Conservation (phyloP, 2,113 vertebrate genomes). For the Caretta caretta region DNA sequence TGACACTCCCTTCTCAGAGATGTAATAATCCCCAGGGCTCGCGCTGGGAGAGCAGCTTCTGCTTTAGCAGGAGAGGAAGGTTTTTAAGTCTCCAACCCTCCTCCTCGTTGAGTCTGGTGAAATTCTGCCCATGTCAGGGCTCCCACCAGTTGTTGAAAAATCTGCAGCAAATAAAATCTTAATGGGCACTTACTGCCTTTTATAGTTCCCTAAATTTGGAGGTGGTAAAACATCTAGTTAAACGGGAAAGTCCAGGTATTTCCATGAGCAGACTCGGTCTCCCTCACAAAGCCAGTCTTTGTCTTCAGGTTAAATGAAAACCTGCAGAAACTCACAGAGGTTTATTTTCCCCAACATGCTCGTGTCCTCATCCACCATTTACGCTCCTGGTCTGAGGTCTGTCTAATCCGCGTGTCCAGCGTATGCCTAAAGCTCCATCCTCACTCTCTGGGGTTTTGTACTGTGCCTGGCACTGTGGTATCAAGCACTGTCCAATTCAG, state of each 20-base stretch:
- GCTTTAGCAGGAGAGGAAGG: background rate
- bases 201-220: slow-evolving; percentile 60
- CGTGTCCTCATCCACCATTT: slow-evolving; percentile 22
- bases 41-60: background rate
- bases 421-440: background rate
- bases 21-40: slow-evolving; percentile 4
- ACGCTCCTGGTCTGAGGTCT: background rate
- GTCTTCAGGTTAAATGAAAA: slow-evolving; percentile 70
- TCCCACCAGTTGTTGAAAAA: background rate
- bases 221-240: slow-evolving; percentile 30
- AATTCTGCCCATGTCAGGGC: slow-evolving; percentile 7
- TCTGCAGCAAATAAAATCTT: slow-evolving; percentile 38
- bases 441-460: too few species aligned
- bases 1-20: slow-evolving; percentile 27
- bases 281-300: slow-evolving; percentile 69
- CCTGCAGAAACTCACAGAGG: slow-evolving; percentile 62
- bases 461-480: background rate
- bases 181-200: slow-evolving; percentile 22
- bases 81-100: background rate
- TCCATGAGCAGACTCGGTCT: slow-evolving; percentile 23
- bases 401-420: background rate
- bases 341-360: slow-evolving; percentile 16
- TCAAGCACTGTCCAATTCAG: background rate
- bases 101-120: background rate
- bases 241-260: slow-evolving; percentile 52